These are phyloP conservation scores for Colostygia pectinataria DNA, from an alignment of 2,888 invertebrate species.

Conservation along the genomic window DNA sequence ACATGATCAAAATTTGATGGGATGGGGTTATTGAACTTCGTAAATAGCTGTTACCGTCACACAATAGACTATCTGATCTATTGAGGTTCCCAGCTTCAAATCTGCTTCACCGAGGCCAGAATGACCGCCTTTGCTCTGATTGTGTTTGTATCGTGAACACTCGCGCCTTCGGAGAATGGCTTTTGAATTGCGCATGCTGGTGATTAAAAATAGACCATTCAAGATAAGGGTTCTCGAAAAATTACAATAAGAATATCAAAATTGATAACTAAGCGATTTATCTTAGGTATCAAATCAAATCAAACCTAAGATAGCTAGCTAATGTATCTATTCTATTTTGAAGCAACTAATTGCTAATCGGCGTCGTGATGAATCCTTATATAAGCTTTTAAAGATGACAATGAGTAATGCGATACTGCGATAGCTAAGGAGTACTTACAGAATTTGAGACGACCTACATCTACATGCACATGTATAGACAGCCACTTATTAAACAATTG, in stretches of 20 bases:
- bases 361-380: constrained; percentile 53
- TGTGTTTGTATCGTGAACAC: constrained; percentile 23
- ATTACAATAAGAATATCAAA: too few species aligned
- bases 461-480: too few species aligned
- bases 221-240: too few species aligned
- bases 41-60: constrained; percentile 56
- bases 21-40: constrained; percentile 59
- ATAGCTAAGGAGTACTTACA: too few species aligned
- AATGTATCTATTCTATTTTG: constrained; percentile 12
- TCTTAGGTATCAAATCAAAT: background rate
- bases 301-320: background rate
- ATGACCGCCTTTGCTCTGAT: constrained; percentile 28
- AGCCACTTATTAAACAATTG: too few species aligned
- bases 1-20: constrained; percentile 45
- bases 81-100: constrained; percentile 51
- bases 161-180: constrained; percentile 22
- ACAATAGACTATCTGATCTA: constrained; percentile 64
- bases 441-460: constrained; percentile 47
- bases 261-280: too few species aligned
- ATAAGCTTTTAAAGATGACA: constrained; percentile 67
- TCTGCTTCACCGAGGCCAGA: constrained; percentile 29
- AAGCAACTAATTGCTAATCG: constrained; percentile 31
- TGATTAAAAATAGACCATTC: background rate
- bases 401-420: constrained; percentile 56
- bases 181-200: background rate